phyloP scores from a whole-genome alignment of 1,140 invertebrate species.

The Aphaenogaster floridana region DNA sequence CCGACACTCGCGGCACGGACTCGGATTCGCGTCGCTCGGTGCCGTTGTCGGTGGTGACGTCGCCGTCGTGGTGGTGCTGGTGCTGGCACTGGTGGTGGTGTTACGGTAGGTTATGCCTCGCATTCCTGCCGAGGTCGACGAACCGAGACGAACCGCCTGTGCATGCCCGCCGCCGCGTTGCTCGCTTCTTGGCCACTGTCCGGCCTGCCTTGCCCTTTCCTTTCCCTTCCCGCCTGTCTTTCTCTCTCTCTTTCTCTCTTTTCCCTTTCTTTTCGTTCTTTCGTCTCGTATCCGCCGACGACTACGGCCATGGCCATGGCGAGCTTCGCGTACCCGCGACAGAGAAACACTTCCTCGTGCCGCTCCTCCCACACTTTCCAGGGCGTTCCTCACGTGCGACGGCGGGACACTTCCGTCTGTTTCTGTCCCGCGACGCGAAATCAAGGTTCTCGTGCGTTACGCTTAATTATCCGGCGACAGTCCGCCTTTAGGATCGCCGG shows the following conservation, averaged over 20 bases:
- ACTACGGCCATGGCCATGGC: constrained; percentile 15
- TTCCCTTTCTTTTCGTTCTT: constrained; percentile 72
- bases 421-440: constrained; percentile 46
- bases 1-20: constrained; percentile 34
- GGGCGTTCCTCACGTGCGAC: constrained; percentile 47
- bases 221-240: constrained; percentile 70
- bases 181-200: constrained; percentile 79
- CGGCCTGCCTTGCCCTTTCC: constrained; percentile 77
- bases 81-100: constrained; percentile 80
- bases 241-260: constrained; percentile 55
- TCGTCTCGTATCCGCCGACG: constrained; percentile 40
- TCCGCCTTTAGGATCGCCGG: constrained; percentile 34
- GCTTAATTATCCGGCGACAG: constrained; percentile 53
- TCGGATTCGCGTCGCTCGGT: constrained; percentile 37
- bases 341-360: constrained; percentile 64
- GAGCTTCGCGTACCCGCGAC: constrained; percentile 36
- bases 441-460: constrained; percentile 40
- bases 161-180: constrained; percentile 71
- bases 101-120: constrained; percentile 86
- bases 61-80: constrained; percentile 37
- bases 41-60: constrained; percentile 65
- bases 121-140: constrained; percentile 85
- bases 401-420: constrained; percentile 48
- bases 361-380: constrained; percentile 51
- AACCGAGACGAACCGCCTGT: constrained; percentile 82